A percentile compares a stretch with the other conserved stretches of the same genome.
These are phyloP conservation scores for Pseudomyrmex dendroicus DNA, from an alignment of 1,140 invertebrate genomes.

Conservation along the genomic window DNA sequence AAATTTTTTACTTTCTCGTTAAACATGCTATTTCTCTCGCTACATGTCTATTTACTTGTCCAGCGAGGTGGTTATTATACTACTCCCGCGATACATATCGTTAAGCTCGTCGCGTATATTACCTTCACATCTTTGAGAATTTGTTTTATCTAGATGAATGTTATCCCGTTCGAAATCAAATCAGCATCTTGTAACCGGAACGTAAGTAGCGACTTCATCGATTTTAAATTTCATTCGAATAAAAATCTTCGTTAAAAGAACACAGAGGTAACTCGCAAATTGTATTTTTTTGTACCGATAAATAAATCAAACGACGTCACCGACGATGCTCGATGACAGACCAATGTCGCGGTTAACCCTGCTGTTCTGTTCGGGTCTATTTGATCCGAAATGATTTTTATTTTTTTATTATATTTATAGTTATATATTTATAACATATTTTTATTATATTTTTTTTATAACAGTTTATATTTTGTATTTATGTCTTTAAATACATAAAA, in stretches of 20 bases:
- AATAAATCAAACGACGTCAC: not conserved
- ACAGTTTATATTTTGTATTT: too few species aligned
- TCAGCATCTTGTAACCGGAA: slow-evolving; percentile 5
- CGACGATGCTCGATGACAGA: not conserved
- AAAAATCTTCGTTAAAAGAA: not conserved
- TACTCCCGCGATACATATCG: slow-evolving; percentile 25
- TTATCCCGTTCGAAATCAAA: slow-evolving; percentile 26
- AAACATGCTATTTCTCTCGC: not conserved
- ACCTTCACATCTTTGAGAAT: slow-evolving; percentile 5
- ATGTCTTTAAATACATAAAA: too few species aligned
- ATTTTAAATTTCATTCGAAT: not conserved
- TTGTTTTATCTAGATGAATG: slow-evolving; percentile 3
- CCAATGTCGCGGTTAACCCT: not conserved
- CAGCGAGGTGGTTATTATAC: slow-evolving; percentile 11
- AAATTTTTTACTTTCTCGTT: slow-evolving; percentile 8
- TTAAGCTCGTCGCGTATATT: not conserved
- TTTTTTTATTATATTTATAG: too few species aligned
- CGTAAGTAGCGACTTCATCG: not conserved
- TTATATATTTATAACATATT: too few species aligned
- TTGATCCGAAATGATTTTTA: too few species aligned
- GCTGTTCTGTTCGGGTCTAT: too few species aligned
- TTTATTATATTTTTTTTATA: too few species aligned
- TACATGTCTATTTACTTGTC: slow-evolving; percentile 24
- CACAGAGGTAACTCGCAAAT: too few species aligned
- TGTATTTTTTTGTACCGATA: not conserved